Evolutionary conservation across 2,113 vertebrate species (phyloP).

Genomic region (Caranx ignobilis): DNA sequence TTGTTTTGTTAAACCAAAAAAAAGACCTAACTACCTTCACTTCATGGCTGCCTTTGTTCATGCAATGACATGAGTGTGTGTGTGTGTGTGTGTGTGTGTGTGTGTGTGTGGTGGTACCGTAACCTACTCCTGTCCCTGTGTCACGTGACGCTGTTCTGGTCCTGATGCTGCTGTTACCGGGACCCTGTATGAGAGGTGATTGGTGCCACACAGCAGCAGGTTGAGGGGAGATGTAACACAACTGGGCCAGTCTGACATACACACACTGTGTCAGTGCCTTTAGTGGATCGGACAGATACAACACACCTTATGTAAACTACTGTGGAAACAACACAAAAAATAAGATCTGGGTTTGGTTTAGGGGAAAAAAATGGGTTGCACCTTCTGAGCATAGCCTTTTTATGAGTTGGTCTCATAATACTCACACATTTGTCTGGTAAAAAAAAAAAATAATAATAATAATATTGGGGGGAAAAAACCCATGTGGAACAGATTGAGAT

Average conservation of each 20-base stretch:
- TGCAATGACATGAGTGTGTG: conserved; percentile 16
- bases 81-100: no score
- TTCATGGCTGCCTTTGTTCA: conserved; percentile 4
- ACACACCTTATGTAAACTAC: neutral
- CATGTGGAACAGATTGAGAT: no score
- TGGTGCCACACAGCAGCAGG: conserved; percentile 39
- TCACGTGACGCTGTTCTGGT: conserved; percentile 66
- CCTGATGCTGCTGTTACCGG: conserved; percentile 64
- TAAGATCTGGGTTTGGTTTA: no score
- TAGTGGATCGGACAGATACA: neutral
- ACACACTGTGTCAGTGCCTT: neutral
- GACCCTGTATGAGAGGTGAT: conserved; percentile 6
- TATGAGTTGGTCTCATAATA: no score
- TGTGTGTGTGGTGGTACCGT: neutral
- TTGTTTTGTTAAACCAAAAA: neutral
- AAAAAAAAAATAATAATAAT: no score
- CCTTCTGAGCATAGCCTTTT: no score
- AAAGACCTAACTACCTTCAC: neutral
- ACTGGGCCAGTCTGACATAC: neutral
- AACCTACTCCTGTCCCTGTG: conserved; percentile 18
- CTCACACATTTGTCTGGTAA: no score
- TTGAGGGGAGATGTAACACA: neutral
- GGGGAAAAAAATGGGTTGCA: no score
- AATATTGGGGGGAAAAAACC: no score
- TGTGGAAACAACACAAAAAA: no score